A percentile compares a stretch with the other conserved stretches of the same genome.
Evolutionary conservation across 2,797 vertebrate genomes (phyloP).

Genomic region (Nannoperca australis): DNA sequence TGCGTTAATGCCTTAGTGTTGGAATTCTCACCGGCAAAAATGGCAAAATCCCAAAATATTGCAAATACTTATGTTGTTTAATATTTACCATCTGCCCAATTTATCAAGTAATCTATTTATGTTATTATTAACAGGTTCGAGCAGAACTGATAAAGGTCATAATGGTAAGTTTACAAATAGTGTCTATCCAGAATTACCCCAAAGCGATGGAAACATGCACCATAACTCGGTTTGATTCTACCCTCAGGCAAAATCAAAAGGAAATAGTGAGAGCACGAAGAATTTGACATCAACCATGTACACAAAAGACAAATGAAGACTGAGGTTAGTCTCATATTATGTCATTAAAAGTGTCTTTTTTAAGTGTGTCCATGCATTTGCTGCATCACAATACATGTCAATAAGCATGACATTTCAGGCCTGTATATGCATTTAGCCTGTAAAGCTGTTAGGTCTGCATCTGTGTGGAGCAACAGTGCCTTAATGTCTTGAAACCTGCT

Average conservation of each 20-base stretch:
- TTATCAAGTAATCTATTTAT: background rate
- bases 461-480: background rate
- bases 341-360: background rate
- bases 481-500: background rate
- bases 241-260: constrained; percentile 56
- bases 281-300: constrained; percentile 56
- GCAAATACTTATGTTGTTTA: background rate
- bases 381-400: background rate
- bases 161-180: constrained; percentile 71
- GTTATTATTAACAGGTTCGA: constrained; percentile 77
- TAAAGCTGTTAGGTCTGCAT: background rate
- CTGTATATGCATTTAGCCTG: background rate
- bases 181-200: background rate
- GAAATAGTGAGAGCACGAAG: constrained; percentile 53
- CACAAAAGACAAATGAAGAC: constrained; percentile 64
- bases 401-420: background rate
- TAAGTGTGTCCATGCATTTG: background rate
- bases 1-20: background rate
- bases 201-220: background rate
- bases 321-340: constrained; percentile 27
- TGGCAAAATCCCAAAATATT: background rate
- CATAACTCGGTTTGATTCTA: constrained; percentile 7
- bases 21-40: background rate
- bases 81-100: background rate
- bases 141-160: constrained; percentile 78